These are phyloP conservation scores for Pycnonotus jocosus DNA, from an alignment of 2,113 vertebrate species.

Conservation along the genomic window DNA sequence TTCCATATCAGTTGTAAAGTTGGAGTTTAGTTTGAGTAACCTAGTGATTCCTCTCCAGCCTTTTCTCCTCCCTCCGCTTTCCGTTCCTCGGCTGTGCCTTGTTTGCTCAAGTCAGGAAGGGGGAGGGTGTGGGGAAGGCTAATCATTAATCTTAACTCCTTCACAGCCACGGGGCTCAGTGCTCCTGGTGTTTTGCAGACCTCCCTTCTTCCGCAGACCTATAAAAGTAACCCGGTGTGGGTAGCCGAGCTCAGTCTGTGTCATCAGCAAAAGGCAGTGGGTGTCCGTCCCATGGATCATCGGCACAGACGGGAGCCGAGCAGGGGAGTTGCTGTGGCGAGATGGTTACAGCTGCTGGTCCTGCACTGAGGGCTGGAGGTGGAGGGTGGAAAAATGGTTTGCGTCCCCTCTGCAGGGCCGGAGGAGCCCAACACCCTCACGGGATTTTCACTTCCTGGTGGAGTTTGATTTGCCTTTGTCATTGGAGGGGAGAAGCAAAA, in stretches of 20 bases:
- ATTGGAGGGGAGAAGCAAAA: slow-evolving; percentile 35
- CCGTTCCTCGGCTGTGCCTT: slow-evolving; percentile 21
- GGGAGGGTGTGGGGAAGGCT: slow-evolving; percentile 52
- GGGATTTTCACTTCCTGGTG: slow-evolving; percentile 29
- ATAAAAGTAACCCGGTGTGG: not conserved
- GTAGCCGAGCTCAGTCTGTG: not conserved
- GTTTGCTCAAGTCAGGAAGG: slow-evolving; percentile 54
- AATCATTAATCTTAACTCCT: slow-evolving; percentile 64
- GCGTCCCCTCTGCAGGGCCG: not conserved
- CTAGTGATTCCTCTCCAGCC: not conserved
- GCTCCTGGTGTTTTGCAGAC: not conserved
- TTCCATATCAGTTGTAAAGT: not conserved
- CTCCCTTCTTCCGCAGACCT: not conserved
- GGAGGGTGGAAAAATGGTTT: not conserved
- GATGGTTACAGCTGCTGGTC: not conserved
- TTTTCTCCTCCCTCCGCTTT: slow-evolving; percentile 19
- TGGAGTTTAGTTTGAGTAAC: not conserved
- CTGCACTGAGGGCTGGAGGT: not conserved
- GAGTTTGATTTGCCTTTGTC: slow-evolving; percentile 33
- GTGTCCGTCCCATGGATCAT: not conserved
- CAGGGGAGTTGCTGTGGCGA: not conserved
- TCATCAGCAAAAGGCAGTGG: not conserved
- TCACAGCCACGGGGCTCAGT: not conserved
- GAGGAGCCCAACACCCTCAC: not conserved
- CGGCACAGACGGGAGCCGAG: not conserved